Conservation (phyloP, 1,140 invertebrate species). For the Drosophila sp. region DNA sequence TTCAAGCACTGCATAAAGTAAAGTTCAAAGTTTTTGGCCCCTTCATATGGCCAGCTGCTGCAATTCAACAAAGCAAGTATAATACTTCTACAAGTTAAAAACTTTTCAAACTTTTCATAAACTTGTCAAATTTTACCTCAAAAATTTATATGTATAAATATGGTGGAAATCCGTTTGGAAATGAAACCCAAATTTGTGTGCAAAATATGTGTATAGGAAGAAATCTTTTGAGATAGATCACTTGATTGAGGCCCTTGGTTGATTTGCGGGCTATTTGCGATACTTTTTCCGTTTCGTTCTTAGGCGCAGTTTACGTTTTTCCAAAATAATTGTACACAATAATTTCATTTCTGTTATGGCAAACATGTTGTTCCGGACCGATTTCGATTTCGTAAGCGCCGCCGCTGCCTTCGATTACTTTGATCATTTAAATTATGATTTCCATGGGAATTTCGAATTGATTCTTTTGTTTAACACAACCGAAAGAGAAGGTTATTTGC, state of each 20-base stretch:
- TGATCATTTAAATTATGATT: constrained; percentile 14
- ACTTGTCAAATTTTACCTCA: background rate
- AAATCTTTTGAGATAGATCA: constrained; percentile 19
- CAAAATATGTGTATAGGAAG: background rate
- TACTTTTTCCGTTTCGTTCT: constrained; percentile 79
- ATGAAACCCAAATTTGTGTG: constrained; percentile 2
- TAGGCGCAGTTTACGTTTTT: constrained; percentile 73
- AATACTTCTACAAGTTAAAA: background rate
- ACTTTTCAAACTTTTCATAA: background rate
- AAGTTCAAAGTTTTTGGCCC: background rate
- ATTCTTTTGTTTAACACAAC: constrained; percentile 6
- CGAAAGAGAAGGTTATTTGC: constrained; percentile 29
- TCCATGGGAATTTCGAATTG: background rate
- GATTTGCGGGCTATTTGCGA: constrained; percentile 55
- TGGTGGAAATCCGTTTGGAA: background rate
- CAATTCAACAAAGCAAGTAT: background rate
- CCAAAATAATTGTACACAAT: constrained; percentile 72
- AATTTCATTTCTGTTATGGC: constrained; percentile 69
- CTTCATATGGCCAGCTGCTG: background rate
- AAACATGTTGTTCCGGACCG: constrained; percentile 74
- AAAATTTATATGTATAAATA: background rate
- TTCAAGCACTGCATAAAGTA: background rate
- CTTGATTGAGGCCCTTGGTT: constrained; percentile 2
- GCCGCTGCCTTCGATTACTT: constrained; percentile 1
- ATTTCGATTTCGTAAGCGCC: background rate